Base-by-base conservation (phyloP, 1,140 invertebrate species). In the Zaprionus inermis region DNA sequence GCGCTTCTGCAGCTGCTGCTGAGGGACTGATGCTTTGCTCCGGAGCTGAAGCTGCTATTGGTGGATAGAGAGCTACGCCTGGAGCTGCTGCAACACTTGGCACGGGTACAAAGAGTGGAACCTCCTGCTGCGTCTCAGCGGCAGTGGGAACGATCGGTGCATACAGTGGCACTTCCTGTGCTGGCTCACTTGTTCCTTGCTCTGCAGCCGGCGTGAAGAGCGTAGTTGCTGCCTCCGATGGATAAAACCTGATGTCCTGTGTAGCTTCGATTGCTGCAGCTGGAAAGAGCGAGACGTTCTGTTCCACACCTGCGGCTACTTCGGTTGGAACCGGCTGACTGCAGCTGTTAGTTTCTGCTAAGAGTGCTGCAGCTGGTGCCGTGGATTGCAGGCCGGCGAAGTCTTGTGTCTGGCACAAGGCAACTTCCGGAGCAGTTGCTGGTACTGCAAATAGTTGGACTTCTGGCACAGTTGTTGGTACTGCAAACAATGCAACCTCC, bases 31-130 rank as follows among this genome's bases (percentile, higher is more conserved):
- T 28, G 14, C 22, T 28, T 1, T 38, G 18, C 51, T 46, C 46
- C 12, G 44, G 5, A 3, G 56, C 55, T 24, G 56, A 4, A 14
- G n/a, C 34, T 46, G 54, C 5, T 28, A 1, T 46, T 36, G 75
- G 81, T 24, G 79, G 77, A 52, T 85, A 70, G 7, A 77, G 59
- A 0, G 58, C 59, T 20, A 70, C 38, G 14, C 30, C 14, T 28
- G 64, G 55, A 20, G 10, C 44, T 18, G 58, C 44, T 28, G 59
- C 67, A 10, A 28, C 24, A 16, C 46, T 14, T 14, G 81, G 79
- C 5, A 79, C 81, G 7, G 83, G 82, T 32, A 85, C 83, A 54
- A 83, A 88, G 22, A 85, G 22, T 36, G 79, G 56, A 24, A 18
- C 41, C 44, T 18, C 74, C 34, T 34, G 41, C 2, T 41, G 41